Conservation (phyloP, 2,113 vertebrate species). For the Corythornis vintsioides region DNA sequence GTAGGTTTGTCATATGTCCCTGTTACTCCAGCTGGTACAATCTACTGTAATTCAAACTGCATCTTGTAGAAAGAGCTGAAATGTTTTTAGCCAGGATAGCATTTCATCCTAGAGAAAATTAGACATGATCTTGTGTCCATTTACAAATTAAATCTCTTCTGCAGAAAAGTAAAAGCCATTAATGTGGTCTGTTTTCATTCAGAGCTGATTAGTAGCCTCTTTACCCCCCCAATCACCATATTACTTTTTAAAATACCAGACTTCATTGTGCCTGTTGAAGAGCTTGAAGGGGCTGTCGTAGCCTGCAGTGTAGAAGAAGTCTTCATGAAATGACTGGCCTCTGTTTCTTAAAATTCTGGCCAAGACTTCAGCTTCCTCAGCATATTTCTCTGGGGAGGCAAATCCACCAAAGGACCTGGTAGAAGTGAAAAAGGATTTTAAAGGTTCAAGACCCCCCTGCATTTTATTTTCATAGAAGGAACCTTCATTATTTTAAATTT, state of each 20-base stretch:
- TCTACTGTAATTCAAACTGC: neutral
- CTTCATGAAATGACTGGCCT: constrained; percentile 71
- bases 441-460: neutral
- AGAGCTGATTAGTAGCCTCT: constrained; percentile 27
- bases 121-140: neutral
- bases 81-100: neutral
- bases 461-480: neutral
- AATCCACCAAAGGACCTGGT: constrained; percentile 82
- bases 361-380: constrained; percentile 77
- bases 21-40: neutral
- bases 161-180: constrained; percentile 5
- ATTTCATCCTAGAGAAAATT: neutral
- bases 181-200: neutral
- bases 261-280: constrained; percentile 84
- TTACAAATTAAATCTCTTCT: neutral
- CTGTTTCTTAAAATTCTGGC: constrained; percentile 78
- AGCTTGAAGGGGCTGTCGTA: constrained; percentile 89
- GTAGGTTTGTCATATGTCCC: neutral
- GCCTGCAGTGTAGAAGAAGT: constrained; percentile 80
- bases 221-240: fast-evolving
- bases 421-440: neutral
- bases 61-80: neutral
- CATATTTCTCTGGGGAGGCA: constrained; percentile 76
- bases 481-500: neutral
- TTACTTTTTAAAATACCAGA: constrained; percentile 82